Percentiles rank a stretch among this genome's conserved stretches.
These are phyloP conservation scores for Neolamprologus toae DNA, from an alignment of 2,113 vertebrate species.

Conservation along the genomic window DNA sequence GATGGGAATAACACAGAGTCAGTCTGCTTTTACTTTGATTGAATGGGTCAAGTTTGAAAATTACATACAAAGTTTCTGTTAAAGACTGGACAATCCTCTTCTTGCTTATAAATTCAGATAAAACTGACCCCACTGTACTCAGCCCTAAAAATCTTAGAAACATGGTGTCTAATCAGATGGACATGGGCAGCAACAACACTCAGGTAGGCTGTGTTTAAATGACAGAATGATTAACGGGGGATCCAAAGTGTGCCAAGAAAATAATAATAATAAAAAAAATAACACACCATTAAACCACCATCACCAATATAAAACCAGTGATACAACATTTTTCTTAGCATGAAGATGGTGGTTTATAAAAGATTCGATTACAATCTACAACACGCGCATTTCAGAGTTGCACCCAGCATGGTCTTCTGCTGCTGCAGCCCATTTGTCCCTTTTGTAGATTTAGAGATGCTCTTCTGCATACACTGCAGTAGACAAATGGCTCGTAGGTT, in stretches of 20 bases:
- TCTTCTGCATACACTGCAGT: neutral
- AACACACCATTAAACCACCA: neutral
- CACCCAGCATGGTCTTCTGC: neutral
- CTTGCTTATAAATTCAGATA: neutral
- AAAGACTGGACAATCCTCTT: neutral
- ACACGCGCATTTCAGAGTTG: neutral
- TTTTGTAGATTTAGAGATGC: neutral
- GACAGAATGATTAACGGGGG: neutral
- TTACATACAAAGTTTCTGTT: neutral
- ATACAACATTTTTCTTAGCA: neutral
- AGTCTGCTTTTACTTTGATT: neutral
- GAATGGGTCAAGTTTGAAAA: neutral
- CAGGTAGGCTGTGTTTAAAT: neutral
- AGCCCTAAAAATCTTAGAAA: neutral
- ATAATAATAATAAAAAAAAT: neutral
- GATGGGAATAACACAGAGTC: neutral
- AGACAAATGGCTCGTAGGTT: fast-evolving
- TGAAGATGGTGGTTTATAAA: neutral
- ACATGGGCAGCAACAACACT: neutral
- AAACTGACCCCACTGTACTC: neutral
- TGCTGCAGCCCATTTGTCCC: neutral
- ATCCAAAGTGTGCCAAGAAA: neutral
- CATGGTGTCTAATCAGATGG: neutral
- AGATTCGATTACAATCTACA: neutral
- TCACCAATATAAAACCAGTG: neutral